Percentiles rank a stretch among this genome's conserved stretches.
phyloP scores from a whole-genome alignment of 2,113 vertebrate genomes.

The Herpetotheres cachinnans region DNA sequence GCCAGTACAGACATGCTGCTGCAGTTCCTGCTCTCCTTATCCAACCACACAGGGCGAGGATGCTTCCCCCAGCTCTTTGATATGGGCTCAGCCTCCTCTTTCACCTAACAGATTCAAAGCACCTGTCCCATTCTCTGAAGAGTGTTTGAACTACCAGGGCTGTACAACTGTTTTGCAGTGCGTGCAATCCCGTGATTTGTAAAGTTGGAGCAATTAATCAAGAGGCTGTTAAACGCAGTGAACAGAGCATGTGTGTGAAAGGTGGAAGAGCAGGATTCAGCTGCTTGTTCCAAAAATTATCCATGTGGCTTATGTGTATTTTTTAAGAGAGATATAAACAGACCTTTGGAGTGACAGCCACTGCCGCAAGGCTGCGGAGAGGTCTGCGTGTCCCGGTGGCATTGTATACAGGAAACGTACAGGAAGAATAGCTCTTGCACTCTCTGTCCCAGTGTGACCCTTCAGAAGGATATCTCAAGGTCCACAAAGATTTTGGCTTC shows the following conservation, averaged over 20 bases:
- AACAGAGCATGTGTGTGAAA: background rate
- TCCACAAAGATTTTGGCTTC: background rate
- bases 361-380: background rate
- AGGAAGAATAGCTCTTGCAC: background rate
- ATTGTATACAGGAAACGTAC: background rate
- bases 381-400: background rate
- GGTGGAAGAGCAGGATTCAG: background rate
- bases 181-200: accelerated
- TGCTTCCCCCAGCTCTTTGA: background rate
- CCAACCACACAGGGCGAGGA: background rate
- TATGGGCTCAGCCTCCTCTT: background rate
- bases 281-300: background rate
- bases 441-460: background rate
- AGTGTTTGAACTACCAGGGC: background rate
- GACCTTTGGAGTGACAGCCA: background rate
- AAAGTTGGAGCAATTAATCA: background rate
- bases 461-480: background rate
- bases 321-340: background rate
- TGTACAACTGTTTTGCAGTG: background rate
- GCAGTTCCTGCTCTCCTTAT: background rate
- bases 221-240: background rate
- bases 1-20: background rate
- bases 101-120: background rate
- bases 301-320: background rate
- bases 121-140: background rate